Percentiles rank a stretch among this genome's conserved stretches.
phyloP scores from a whole-genome alignment of 1,140 invertebrate genomes.

The Globodera ellingtonae region DNA sequence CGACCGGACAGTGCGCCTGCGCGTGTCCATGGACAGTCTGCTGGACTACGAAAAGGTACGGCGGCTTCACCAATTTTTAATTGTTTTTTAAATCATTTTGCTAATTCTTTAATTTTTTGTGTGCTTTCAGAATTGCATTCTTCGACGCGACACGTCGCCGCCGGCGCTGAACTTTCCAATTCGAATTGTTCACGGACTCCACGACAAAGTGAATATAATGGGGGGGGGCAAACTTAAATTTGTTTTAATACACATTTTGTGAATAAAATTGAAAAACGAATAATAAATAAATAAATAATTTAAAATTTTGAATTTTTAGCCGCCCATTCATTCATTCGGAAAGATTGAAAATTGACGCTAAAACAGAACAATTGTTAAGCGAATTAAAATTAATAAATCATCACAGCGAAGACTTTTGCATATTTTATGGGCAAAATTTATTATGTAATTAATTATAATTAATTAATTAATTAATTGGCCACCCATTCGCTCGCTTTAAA shows the following conservation, averaged over 20 bases:
- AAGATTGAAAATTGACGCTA: background rate
- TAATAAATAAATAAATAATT: no score
- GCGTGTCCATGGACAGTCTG: slow-evolving; percentile 30
- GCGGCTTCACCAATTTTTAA: no score
- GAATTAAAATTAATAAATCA: background rate
- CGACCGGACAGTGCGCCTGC: slow-evolving; percentile 27
- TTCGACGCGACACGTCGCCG: background rate
- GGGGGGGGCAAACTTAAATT: background rate
- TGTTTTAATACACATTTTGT: background rate
- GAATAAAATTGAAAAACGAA: background rate
- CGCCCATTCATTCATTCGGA: background rate
- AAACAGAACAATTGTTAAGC: background rate
- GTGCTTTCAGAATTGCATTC: slow-evolving; percentile 33
- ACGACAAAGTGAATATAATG: slow-evolving; percentile 31
- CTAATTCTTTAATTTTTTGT: background rate
- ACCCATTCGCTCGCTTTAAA: background rate
- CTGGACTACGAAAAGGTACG: slow-evolving; percentile 32
- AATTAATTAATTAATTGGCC: no score
- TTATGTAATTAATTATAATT: no score
- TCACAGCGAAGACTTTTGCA: no score
- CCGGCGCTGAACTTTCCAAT: slow-evolving; percentile 28
- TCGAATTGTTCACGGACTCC: slow-evolving; percentile 40
- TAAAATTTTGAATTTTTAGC: no score
- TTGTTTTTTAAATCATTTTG: no score
- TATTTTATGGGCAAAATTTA: no score